Conservation (phyloP, 2,797 vertebrate genomes). For the Tachyglossus aculeatus region DNA sequence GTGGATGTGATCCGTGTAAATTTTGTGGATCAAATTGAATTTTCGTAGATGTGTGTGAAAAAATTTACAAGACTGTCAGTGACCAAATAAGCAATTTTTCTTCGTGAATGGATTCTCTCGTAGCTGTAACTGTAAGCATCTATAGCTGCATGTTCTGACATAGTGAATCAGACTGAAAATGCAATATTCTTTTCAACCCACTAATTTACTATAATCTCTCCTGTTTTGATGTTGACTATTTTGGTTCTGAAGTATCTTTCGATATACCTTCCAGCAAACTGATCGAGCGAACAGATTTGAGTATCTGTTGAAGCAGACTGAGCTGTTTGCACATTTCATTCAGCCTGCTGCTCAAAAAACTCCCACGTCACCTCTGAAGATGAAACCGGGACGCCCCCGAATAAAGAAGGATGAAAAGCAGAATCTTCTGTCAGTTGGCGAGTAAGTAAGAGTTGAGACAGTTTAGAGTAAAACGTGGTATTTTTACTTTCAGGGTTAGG, state of each 20-base stretch:
- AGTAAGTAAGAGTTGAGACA: constrained; percentile 82
- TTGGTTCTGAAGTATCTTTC: constrained; percentile 18
- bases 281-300: constrained; percentile 98
- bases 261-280: constrained; percentile 82
- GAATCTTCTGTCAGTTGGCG: constrained; percentile 92
- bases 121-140: background rate
- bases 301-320: constrained; percentile 97
- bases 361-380: constrained; percentile 97
- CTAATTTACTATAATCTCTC: background rate
- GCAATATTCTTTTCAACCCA: too few species aligned
- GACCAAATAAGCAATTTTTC: too few species aligned
- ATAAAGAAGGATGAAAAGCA: constrained; percentile 98
- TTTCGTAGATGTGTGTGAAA: too few species aligned
- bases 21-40: too few species aligned
- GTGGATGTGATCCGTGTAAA: too few species aligned
- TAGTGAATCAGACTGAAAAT: background rate
- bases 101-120: too few species aligned
- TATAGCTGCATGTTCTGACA: background rate
- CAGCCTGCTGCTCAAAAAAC: constrained; percentile 98
- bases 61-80: too few species aligned
- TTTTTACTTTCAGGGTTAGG: too few species aligned
- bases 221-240: background rate
- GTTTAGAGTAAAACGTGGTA: background rate
- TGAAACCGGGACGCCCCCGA: constrained; percentile 97
- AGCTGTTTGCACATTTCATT: constrained; percentile 98